Evolutionary conservation across 2,888 invertebrate species (phyloP), one percentile per base, ranked within the genome.

Genomic region (Eristalis intricaria): DNA sequence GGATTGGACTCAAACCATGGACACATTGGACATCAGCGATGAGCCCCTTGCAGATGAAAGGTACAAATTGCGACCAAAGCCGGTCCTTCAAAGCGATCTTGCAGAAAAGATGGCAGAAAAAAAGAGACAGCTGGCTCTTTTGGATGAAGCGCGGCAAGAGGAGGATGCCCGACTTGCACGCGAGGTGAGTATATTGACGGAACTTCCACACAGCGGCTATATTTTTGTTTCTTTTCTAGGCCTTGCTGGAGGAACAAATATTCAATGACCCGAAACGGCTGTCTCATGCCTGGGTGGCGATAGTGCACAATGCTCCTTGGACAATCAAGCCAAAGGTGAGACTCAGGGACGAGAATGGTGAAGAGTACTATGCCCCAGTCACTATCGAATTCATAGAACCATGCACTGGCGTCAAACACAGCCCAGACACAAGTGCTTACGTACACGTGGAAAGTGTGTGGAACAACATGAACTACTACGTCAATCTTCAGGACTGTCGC

Each of bases 391-490:
- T 98, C 91, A 95, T 98, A 56, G 98, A 98, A 90, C 96, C 98
- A 1, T 95, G 96, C 19, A 97, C 97, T 0, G 98, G 98, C 0
- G 94, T 94, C 19, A 91, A 93, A 0, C 94, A 95, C 88, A 94
- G 95, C 0, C 91, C 96, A 0, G 91, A 93, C 58, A 94, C 95
- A 26, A 92, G 94, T 2, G 94, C 95, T 83, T 98, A 97, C 90
- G 95, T 96, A 38, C 95, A 96, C 0, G 94, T 98, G 4, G 98
- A 98, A 90, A 96, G 96, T 89, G 93, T 98, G 70, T 99, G 98
- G 95, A 98, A 98, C 90, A 94, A 98, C 90, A 94, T 94, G 70
- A 98, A 99, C 93, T 98, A 97, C 92, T 97, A 97, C 94, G 96
- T 95, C 0, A 96, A 96, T 90, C 92, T 95, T 90, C 96, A 96